A percentile compares a stretch with the other conserved stretches of the same genome.
phyloP scores from a whole-genome alignment of 2,888 invertebrate species.

The Malachius bipustulatus region DNA sequence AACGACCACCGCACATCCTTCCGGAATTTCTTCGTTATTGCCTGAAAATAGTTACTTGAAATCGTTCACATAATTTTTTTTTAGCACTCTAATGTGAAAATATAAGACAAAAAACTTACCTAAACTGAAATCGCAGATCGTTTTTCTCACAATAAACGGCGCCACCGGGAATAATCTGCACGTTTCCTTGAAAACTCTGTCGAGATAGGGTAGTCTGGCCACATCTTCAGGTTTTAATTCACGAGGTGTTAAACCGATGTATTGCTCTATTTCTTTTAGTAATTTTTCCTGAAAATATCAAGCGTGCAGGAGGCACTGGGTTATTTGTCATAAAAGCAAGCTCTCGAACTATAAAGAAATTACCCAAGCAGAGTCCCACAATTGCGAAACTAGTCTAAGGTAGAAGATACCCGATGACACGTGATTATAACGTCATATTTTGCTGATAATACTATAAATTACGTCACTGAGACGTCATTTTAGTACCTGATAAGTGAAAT shows the following conservation, averaged over 20 bases:
- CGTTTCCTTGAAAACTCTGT: neutral
- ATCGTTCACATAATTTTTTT: no score
- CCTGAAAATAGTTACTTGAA: constrained; percentile 20
- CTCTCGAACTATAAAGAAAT: neutral
- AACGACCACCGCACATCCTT: constrained; percentile 22
- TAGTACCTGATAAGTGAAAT: no score
- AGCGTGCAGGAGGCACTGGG: no score
- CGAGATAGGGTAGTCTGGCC: neutral
- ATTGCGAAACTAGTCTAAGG: no score
- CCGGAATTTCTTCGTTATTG: constrained; percentile 23
- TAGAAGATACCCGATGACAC: no score
- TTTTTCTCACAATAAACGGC: constrained; percentile 3
- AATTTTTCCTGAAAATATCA: constrained; percentile 2
- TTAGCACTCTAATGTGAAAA: no score
- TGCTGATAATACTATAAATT: no score
- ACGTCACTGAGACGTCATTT: no score
- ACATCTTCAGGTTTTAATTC: neutral
- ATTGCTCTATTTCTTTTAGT: neutral
- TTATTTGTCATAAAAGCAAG: neutral
- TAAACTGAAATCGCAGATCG: neutral
- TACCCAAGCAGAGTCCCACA: no score
- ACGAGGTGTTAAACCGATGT: neutral
- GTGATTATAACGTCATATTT: no score
- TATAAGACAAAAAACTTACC: no score
- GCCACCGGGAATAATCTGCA: neutral